Evolutionary conservation across 2,113 vertebrate species (phyloP), one percentile per base, ranked within the genome.

Genomic region (Eclectus roratus): DNA sequence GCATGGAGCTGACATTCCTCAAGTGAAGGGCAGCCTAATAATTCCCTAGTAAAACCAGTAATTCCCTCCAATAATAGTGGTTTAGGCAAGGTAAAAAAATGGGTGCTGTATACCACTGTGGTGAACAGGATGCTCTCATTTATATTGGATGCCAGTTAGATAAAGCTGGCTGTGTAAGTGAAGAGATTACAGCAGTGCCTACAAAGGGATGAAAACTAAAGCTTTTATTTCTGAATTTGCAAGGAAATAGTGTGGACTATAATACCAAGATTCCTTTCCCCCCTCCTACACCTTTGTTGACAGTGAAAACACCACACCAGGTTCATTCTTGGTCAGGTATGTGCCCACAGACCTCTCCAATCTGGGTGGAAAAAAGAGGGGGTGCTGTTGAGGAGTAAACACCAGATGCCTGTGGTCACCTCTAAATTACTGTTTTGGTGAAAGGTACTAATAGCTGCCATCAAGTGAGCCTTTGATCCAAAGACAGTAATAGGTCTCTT

Each of bases 381-480:
- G 64, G 35, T 78, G 27, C 80, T 91, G 86, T 90, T 95, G 92
- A 81, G 69, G 37, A 93, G 80, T 95, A 96, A 96, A 96, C 82
- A 89, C 84, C 83, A 92, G 55, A 89, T 93, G 85, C 85, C 80
- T 97, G 93, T 91, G 92, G 96, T 96, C 82, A 92, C 79, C 70
- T 83, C 90, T 95, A 92, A 95, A 94, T 94, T 96, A 87, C 85
- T 95, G 77, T 96, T 96, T 93, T 94, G 92, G 80, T 86, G 80
- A 94, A 92, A 93, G 70, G 92, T 91, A 86, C 88, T 93, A 96
- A 97, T 94, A 89, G 73, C 70, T 95, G 70, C 88, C 61, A 93
- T 94, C 70, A 87, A 94, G 80, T 49, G 68, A 95, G 65, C 50
- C 80, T 97, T 97, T 97, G 96, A 96, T 94, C 88, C 73, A 82